phyloP scores from a whole-genome alignment of 2,113 vertebrate species.

The Mohoua ochrocephala region DNA sequence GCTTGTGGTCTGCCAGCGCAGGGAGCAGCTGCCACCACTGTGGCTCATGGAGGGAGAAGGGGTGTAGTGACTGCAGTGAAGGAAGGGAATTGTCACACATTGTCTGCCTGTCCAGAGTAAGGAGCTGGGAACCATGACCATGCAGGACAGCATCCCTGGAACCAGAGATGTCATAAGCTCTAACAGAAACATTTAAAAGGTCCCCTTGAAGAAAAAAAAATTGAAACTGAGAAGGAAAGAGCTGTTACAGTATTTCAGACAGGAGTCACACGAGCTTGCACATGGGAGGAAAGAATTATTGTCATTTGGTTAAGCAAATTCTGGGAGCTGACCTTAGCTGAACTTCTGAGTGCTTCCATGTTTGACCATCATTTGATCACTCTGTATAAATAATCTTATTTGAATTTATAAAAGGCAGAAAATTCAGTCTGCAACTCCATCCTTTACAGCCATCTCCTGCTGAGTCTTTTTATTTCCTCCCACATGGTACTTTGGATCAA shows the following conservation, averaged over 20 bases:
- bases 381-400: constrained; percentile 40
- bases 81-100: too few relatives aligned
- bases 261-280: neutral
- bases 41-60: neutral
- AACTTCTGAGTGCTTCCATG: neutral
- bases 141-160: neutral
- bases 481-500: constrained; percentile 34
- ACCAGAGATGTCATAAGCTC: neutral
- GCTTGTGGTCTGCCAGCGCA: neutral
- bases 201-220: neutral
- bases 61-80: accelerated
- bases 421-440: neutral
- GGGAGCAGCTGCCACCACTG: accelerated
- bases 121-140: accelerated
- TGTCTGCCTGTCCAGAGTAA: neutral
- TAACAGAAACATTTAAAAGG: neutral
- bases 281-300: neutral
- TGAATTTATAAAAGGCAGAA: constrained; percentile 4
- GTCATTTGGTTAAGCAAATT: neutral
- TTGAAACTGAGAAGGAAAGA: neutral
- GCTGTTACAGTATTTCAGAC: neutral
- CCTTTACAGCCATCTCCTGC: neutral
- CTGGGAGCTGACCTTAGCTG: neutral
- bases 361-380: constrained; percentile 7
- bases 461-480: constrained; percentile 36